Base-by-base conservation (phyloP, 2,888 invertebrate species). In the Melikaiella ostensackeni region DNA sequence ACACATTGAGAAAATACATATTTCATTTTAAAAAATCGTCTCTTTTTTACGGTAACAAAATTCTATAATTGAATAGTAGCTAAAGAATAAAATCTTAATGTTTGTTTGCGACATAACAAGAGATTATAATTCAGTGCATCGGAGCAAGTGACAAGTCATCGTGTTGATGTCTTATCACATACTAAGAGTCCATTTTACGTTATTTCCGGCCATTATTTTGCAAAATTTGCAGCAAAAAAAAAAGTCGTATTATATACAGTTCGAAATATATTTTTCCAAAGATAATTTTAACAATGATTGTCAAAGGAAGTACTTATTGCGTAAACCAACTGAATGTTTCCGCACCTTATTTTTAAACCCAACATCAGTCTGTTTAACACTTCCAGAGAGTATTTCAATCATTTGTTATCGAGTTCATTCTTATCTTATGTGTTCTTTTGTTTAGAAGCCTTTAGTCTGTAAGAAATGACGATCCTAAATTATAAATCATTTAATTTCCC, bases 331-430 rank as follows among this genome's bases (percentile, higher is more conserved):
- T 50, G 11, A 70, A 70, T 42, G 24, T 27, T 33, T 70, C 30
- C 46, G 30, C n/a, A 70, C 70, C 30, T 50, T 33, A 3, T 16
- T 38, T 64, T 42, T 11, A 50, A 50, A 70, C 30, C n/a, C 30
- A 70, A 38, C 21, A 50, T 4, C 27, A 50, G 11, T 19, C 5
- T 35, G 62, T n/a, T n/a, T 33, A 30, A 50, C 16, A 46, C 30
- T 46, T 70, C 30, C 50, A 46, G n/a, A 50, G 33, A 50, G 46
- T 50, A 70, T 33, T 70, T 33, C 70, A 50, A 30, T 30, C 46
- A 70, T 27, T n/a, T 46, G 70, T 46, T 70, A 70, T 70, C 70
- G 30, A n/a, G n/a, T 33, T n/a, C n/a, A n/a, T 50, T 46, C 70
- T 50, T 19, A 70, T 70, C 46, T 50, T n/a, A 46, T 50, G 42